phyloP scores from a whole-genome alignment of 1,140 invertebrate genomes.

The Pseudomyrmex dendroicus region DNA sequence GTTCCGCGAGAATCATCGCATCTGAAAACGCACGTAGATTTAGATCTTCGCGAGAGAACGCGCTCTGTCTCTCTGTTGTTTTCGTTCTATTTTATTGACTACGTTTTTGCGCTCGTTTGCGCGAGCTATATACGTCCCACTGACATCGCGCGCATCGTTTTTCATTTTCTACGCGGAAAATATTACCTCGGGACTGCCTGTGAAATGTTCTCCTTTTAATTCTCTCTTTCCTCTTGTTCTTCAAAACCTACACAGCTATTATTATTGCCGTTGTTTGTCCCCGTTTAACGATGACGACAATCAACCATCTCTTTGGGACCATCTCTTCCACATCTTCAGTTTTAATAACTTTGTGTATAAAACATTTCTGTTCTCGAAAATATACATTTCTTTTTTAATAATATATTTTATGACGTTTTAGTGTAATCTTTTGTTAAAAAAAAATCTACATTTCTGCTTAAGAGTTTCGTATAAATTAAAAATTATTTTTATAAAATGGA shows the following conservation, averaged over 20 bases:
- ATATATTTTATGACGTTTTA: neutral
- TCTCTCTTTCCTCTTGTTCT: slow-evolving; percentile 37
- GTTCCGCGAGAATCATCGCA: neutral
- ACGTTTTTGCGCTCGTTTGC: slow-evolving; percentile 43
- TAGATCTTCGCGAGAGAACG: slow-evolving; percentile 18
- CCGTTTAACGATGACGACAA: slow-evolving; percentile 31
- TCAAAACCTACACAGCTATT: slow-evolving; percentile 32
- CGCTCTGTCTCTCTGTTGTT: slow-evolving; percentile 24
- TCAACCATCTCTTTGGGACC: slow-evolving; percentile 32
- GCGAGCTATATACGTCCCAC: slow-evolving; percentile 1
- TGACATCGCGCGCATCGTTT: slow-evolving; percentile 12
- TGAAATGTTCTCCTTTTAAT: slow-evolving; percentile 37
- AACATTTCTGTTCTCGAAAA: slow-evolving; percentile 23
- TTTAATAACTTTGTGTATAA: slow-evolving; percentile 37
- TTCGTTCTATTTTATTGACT: slow-evolving; percentile 35
- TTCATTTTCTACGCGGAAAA: slow-evolving; percentile 38
- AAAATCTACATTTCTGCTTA: too few species aligned
- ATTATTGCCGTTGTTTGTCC: slow-evolving; percentile 39
- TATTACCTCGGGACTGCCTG: slow-evolving; percentile 41
- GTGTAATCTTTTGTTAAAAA: too few species aligned
- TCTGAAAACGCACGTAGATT: slow-evolving; percentile 27
- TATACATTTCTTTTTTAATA: neutral
- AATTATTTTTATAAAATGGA: too few species aligned
- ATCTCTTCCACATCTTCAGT: neutral
- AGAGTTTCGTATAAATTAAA: too few species aligned